Evolutionary conservation across 2,888 invertebrate species (phyloP), one percentile per base, ranked within the genome.

Genomic region (Cosmorhoe ocellata): DNA sequence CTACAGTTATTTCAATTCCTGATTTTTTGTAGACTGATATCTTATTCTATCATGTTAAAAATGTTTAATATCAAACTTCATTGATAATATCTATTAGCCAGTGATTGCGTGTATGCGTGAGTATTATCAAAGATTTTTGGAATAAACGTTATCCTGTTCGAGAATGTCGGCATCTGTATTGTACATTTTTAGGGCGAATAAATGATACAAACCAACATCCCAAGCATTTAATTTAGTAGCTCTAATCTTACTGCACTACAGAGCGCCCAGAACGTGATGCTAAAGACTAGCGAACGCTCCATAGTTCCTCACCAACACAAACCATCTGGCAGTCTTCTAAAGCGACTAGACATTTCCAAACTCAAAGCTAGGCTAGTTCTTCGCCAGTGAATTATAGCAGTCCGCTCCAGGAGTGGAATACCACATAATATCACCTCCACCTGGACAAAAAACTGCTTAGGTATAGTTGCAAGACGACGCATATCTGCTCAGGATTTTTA

Each of bases 141-240:
- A 67, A 66, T 74, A 61, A 64, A 58, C 64, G 69, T 66, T 76
- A 76, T 76, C 76, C 77, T 73, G 79, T 81, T 79, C 67, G 79
- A 78, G 79, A 81, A 83, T 88, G 87, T 89, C 84, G 74, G 83
- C 83, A 82, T 79, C 78, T 84, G 81, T 86, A 85, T 80, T 89
- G 85, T 89, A 88, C 82, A 84, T 86, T 89, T 86, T 86, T 87
- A 88, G 88, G 88, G 86, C 82, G 76, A 89, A 80, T 87, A 89
- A 90, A 90, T 84, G 79, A 88, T 88, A 84, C 81, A 79, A 82
- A 82, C 74, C 68, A 71, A 28, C 74, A 67, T 63, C 37, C 60
- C 46, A 57, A 58, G 70, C 65, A 62, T 81, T 82, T 81, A n/a
- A n/a, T n/a, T 51, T 11, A 18, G 18, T 18, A 2, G 4, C 4